Evolutionary conservation across 1,140 invertebrate species (phyloP).

Genomic region (Physella acuta): DNA sequence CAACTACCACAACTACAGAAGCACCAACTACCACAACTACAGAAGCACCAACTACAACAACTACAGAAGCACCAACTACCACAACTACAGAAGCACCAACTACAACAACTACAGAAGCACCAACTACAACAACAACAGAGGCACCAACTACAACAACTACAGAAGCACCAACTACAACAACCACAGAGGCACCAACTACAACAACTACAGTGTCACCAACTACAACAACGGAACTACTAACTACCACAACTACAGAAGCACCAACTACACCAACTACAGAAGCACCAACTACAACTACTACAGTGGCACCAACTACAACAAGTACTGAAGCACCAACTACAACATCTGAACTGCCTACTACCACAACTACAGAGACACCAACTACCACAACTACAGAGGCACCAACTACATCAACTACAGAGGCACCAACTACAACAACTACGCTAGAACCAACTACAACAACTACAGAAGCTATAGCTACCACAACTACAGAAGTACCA

Average conservation of each 20-base stretch:
- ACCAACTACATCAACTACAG: background rate
- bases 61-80: background rate
- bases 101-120: background rate
- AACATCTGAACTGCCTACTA: background rate
- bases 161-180: background rate
- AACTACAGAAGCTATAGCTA: background rate
- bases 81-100: background rate
- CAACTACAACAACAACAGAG: background rate
- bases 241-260: background rate
- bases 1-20: background rate
- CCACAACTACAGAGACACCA: background rate
- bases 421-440: background rate
- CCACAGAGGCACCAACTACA: background rate
- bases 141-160: background rate
- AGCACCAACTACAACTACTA: background rate
- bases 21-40: background rate
- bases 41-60: background rate
- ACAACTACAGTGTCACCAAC: background rate
- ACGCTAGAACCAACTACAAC: background rate
- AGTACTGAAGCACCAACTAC: background rate
- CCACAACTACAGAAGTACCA: background rate
- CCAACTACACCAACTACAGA: background rate
- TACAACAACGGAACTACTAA: background rate
- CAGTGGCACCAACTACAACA: background rate
- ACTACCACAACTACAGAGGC: background rate